Evolutionary conservation across 2,113 vertebrate genomes (phyloP).

Genomic region (Platysternon megacephalum): DNA sequence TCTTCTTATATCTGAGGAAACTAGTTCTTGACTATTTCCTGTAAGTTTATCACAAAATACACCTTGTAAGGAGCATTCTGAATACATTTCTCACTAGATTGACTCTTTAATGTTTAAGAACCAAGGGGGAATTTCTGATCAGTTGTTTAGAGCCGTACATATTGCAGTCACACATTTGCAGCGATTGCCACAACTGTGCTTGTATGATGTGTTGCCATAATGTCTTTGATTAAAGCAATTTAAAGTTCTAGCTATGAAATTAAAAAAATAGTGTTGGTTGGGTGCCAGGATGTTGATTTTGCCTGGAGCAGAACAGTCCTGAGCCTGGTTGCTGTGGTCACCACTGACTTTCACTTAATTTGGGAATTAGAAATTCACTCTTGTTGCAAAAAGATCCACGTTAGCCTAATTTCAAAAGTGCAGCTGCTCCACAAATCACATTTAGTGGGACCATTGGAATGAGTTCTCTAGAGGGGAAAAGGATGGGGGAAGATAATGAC

Average conservation of each 20-base stretch:
- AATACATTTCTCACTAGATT: neutral
- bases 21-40: neutral
- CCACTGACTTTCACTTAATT: slow-evolving; percentile 25
- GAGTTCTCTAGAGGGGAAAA: slow-evolving; percentile 54
- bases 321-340: neutral
- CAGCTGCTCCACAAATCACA: neutral
- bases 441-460: slow-evolving; percentile 53
- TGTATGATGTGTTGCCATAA: neutral
- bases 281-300: neutral
- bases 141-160: neutral
- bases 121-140: neutral
- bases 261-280: neutral
- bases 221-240: neutral
- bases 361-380: slow-evolving; percentile 52
- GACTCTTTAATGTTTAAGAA: neutral
- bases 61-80: neutral
- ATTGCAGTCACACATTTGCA: slow-evolving; percentile 16
- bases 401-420: slow-evolving; percentile 40
- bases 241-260: slow-evolving; percentile 44
- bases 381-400: slow-evolving; percentile 58
- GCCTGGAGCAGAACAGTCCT: neutral
- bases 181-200: neutral
- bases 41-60: neutral
- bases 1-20: neutral
- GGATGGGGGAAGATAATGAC: slow-evolving; percentile 44